Conservation (phyloP, 2,113 vertebrate species). For the Pygoscelis antarcticus region DNA sequence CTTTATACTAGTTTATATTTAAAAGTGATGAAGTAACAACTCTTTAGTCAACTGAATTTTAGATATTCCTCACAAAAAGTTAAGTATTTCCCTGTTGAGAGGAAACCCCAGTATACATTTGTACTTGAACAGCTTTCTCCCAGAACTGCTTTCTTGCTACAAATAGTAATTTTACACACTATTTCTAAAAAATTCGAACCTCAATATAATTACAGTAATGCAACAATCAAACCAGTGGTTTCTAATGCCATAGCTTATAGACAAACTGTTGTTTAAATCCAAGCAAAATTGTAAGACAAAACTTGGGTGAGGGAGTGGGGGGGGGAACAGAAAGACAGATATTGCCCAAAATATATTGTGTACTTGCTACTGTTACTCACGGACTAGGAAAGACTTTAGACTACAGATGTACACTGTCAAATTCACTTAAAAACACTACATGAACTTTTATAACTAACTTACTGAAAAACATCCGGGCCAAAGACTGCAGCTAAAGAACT, state of each 20-base stretch:
- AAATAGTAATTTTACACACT: neutral
- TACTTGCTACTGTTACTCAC: neutral
- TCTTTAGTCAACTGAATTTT: neutral
- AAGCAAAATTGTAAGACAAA: neutral
- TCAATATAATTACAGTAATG: neutral
- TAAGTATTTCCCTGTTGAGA: neutral
- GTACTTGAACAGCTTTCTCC: neutral
- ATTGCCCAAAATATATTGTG: neutral
- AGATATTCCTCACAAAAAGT: too few species aligned
- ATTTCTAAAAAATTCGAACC: neutral
- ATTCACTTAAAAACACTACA: neutral
- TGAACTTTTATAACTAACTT: conserved; percentile 70
- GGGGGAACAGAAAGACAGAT: neutral
- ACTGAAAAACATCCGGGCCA: conserved; percentile 97
- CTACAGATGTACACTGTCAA: neutral
- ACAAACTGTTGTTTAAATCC: neutral
- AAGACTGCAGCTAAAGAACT: conserved; percentile 93
- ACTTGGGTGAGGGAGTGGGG: neutral
- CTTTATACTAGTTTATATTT: neutral
- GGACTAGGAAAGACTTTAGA: neutral
- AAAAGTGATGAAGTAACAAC: neutral
- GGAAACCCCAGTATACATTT: neutral
- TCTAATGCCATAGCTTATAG: neutral
- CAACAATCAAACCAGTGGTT: neutral
- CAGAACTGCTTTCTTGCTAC: neutral